Evolutionary conservation across 1,140 invertebrate species (phyloP), one percentile per base, ranked within the genome.

Genomic region (Ganaspis sp.): DNA sequence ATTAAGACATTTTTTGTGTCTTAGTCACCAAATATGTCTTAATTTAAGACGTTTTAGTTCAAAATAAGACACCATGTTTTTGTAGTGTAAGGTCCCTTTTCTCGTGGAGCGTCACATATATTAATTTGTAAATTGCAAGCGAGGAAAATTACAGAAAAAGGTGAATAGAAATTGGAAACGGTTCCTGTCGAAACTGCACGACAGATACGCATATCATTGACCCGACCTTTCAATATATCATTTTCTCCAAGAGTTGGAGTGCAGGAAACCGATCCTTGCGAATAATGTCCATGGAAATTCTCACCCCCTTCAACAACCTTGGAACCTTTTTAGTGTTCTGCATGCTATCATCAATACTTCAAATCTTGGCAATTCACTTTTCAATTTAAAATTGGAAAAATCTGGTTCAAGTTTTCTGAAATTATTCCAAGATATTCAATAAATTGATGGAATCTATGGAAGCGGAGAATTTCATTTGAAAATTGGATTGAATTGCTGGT

Each of bases 161-260:
- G n/a, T n/a, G n/a, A n/a, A n/a, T n/a, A n/a, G n/a, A 49, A 49
- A 49, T 49, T 6, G 45, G 17, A 49, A 49, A 49, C 17, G 45
- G 45, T 49, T 49, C 17, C 45, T 49, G 45, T 49, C 45, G 45
- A n/a, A 17, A 49, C n/a, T 2, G 40, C 40, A 8, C 12, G 45
- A 49, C 45, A 49, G 45, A 49, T 49, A 49, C 45, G 45, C 45
- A 49, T 49, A 49, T 49, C 45, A 49, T 49, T 49, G 45, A 49
- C 45, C 45, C n/a, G 15, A 3, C 8, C 45, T 49, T n/a, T 49
- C 45, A 49, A 49, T 49, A 49, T 49, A 49, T 49, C 45, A 49
- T 49, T 49, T 49, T 49, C 45, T 17, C 12, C n/a, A 17, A 17
- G 45, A 49, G 45, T 49, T 49, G n/a, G n/a, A 49, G 45, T 49